Conservation (phyloP, 2,888 invertebrate species). For the Mesorhabditis spiculigera region DNA sequence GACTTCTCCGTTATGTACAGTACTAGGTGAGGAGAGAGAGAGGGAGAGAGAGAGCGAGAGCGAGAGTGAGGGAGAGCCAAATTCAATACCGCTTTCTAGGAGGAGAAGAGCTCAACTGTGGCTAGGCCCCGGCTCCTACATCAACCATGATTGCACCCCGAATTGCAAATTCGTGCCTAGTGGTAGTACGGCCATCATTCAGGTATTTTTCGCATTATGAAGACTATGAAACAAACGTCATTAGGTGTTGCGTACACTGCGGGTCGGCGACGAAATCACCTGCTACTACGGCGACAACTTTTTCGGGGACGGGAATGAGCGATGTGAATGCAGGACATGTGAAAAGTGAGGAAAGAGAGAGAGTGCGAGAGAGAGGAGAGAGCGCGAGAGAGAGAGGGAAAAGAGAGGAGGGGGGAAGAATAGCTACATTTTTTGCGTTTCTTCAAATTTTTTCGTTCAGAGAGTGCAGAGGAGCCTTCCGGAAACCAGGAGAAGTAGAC, state of each 20-base stretch:
- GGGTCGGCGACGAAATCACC: slow-evolving; percentile 91
- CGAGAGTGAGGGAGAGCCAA: too few species aligned
- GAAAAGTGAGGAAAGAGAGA: too few species aligned
- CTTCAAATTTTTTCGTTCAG: too few species aligned
- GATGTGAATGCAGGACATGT: slow-evolving; percentile 97
- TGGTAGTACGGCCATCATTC: slow-evolving; percentile 87
- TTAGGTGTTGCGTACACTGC: slow-evolving; percentile 88
- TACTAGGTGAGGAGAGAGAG: slow-evolving; percentile 67
- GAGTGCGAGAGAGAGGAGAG: too few species aligned
- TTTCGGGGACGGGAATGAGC: slow-evolving; percentile 92
- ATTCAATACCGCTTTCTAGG: slow-evolving; percentile 16
- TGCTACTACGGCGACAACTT: slow-evolving; percentile 98
- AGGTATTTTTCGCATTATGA: slow-evolving; percentile 13
- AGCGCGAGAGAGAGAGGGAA: too few species aligned
- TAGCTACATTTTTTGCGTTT: too few species aligned
- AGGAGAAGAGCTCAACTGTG: slow-evolving; percentile 97
- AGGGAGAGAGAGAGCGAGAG: too few species aligned
- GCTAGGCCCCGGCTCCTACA: slow-evolving; percentile 96
- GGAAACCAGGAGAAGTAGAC: background rate
- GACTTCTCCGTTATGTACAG: slow-evolving; percentile 99
- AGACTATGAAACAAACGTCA: slow-evolving; percentile 4
- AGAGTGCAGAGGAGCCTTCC: background rate
- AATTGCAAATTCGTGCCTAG: slow-evolving; percentile 97
- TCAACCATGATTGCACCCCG: slow-evolving; percentile 95
- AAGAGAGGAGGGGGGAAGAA: too few species aligned